These are phyloP conservation scores for Anseranas semipalmata DNA, from an alignment of 2,113 vertebrate genomes.

Conservation along the genomic window DNA sequence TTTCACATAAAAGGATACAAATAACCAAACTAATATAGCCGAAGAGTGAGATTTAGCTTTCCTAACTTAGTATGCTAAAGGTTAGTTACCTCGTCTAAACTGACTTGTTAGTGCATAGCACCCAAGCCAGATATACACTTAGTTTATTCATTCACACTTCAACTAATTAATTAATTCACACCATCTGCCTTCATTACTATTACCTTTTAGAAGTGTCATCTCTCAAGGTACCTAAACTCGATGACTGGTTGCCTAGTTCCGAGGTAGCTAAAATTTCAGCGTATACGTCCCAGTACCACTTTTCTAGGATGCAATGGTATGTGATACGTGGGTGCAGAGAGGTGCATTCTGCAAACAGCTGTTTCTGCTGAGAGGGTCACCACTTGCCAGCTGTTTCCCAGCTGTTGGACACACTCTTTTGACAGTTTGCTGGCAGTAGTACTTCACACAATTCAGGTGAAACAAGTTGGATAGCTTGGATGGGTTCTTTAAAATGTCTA, in stretches of 20 bases:
- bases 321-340: neutral
- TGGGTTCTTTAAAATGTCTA: neutral
- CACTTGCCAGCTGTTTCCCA: neutral
- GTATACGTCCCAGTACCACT: accelerated
- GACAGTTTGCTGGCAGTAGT: neutral
- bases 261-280: neutral
- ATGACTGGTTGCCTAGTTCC: neutral
- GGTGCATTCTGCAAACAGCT: neutral
- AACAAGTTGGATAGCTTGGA: neutral
- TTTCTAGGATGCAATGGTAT: neutral
- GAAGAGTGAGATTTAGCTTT: neutral
- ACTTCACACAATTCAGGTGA: neutral
- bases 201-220: neutral
- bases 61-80: neutral
- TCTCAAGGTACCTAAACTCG: neutral
- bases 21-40: neutral
- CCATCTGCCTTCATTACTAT: neutral
- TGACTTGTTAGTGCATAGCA: neutral
- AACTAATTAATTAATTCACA: neutral
- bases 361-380: neutral
- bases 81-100: neutral
- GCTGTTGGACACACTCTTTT: neutral
- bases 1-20: neutral
- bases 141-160: neutral
- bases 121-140: neutral